A percentile compares a stretch with the other conserved stretches of the same genome.
Evolutionary conservation across 2,113 vertebrate species (phyloP).

Genomic region (human (Homo sapiens)): DNA sequence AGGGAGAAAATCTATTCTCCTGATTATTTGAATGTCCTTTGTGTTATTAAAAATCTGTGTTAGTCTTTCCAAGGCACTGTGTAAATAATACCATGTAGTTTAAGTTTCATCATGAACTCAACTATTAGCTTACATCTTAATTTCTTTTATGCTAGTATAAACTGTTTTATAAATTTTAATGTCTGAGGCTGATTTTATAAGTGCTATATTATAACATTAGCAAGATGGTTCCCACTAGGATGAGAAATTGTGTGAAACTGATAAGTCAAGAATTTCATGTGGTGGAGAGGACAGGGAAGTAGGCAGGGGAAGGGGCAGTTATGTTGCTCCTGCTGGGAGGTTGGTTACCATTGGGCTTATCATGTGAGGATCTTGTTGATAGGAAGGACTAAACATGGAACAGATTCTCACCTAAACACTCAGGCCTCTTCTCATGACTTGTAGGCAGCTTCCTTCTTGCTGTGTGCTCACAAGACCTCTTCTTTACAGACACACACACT

Average conservation of each 20-base stretch:
- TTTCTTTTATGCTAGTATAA: slow-evolving; percentile 15
- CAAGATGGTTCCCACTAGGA: not conserved
- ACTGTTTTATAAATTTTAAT: not conserved
- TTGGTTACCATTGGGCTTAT: not conserved
- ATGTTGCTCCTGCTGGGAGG: not conserved
- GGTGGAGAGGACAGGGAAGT: not conserved
- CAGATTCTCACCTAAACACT: not conserved
- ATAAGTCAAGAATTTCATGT: not conserved
- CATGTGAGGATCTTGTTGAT: not conserved
- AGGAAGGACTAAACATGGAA: not conserved
- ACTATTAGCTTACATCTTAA: slow-evolving; percentile 17
- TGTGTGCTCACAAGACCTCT: no score
- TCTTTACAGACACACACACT: no score
- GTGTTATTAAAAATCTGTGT: slow-evolving; percentile 23
- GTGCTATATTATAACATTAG: not conserved
- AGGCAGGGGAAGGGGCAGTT: no score
- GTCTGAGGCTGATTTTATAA: not conserved
- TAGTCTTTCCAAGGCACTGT: not conserved
- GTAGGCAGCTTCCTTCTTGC: no score
- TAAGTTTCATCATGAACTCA: not conserved
- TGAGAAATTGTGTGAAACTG: not conserved
- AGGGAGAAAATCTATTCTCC: slow-evolving; percentile 44
- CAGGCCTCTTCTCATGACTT: no score
- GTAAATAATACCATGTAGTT: not conserved
- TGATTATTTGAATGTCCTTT: slow-evolving; percentile 45